phyloP scores from a whole-genome alignment of 2,113 vertebrate genomes.

The Pygathrix nemaeus region DNA sequence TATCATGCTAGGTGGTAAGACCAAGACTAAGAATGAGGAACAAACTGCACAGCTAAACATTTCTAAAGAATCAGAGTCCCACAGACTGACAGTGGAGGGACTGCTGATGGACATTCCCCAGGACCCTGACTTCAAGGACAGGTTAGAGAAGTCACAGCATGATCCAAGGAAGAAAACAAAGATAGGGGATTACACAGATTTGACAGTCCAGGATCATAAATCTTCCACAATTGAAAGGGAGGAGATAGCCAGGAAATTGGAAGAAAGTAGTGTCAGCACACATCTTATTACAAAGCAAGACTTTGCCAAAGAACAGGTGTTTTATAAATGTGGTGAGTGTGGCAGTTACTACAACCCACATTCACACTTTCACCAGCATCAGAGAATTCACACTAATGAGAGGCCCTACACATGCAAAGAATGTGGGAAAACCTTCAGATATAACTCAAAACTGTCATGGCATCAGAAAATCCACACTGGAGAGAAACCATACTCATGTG shows the following conservation, averaged over 20 bases:
- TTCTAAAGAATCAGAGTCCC: neutral
- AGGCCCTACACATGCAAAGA: neutral
- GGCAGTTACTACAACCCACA: neutral
- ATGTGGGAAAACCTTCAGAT: constrained; percentile 33
- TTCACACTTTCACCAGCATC: neutral
- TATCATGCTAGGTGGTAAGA: neutral
- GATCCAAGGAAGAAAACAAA: neutral
- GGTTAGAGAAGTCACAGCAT: neutral
- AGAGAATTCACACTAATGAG: neutral
- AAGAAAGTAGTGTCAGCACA: neutral
- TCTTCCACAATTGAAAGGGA: neutral
- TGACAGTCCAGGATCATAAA: neutral
- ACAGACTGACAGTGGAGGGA: neutral
- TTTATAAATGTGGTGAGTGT: neutral
- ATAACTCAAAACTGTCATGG: neutral
- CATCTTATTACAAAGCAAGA: neutral
- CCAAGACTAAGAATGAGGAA: neutral
- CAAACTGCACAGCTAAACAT: neutral
- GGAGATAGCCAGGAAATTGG: neutral
- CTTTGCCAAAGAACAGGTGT: neutral
- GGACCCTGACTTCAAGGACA: neutral
- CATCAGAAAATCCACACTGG: constrained; percentile 23
- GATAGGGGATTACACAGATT: neutral
- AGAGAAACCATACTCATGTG: neutral
- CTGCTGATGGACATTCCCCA: neutral